Percentiles rank a stretch among this genome's conserved stretches.
Evolutionary conservation across 1,140 invertebrate genomes (phyloP).

Genomic region (Globodera rostochiensis): DNA sequence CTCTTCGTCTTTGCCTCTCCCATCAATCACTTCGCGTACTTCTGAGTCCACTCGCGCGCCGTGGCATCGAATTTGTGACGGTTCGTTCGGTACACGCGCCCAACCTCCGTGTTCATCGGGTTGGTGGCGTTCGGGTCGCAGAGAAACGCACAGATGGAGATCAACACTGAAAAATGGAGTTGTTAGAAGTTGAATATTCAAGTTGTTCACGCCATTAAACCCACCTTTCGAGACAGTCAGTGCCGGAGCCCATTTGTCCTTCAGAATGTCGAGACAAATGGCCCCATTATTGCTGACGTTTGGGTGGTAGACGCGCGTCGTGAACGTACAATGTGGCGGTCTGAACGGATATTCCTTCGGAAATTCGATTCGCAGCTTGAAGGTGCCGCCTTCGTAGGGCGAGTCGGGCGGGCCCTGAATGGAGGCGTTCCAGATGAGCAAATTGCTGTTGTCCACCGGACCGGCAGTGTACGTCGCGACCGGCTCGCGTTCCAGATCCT

Average conservation of each 20-base stretch:
- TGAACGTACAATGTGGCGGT: slow-evolving; percentile 98
- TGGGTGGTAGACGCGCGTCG: slow-evolving; percentile 98
- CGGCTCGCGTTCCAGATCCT: slow-evolving; percentile 95
- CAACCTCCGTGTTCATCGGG: slow-evolving; percentile 96
- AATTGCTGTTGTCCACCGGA: slow-evolving; percentile 93
- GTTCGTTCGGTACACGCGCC: slow-evolving; percentile 98
- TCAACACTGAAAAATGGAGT: slow-evolving; percentile 77
- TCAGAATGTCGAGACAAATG: slow-evolving; percentile 91
- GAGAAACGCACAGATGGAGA: slow-evolving; percentile 97
- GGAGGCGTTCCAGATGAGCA: slow-evolving; percentile 92
- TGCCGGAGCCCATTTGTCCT: slow-evolving; percentile 97
- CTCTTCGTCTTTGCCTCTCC: too few relatives aligned
- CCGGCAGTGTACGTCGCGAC: slow-evolving; percentile 97
- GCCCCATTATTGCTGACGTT: slow-evolving; percentile 99
- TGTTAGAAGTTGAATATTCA: too few relatives aligned
- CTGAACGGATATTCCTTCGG: slow-evolving; percentile 99
- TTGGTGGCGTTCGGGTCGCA: slow-evolving; percentile 99
- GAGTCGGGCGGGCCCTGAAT: slow-evolving; percentile 93
- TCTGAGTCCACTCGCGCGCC: slow-evolving; percentile 70
- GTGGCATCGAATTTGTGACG: slow-evolving; percentile 88
- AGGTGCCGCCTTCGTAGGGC: slow-evolving; percentile 81
- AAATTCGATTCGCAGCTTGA: slow-evolving; percentile 99
- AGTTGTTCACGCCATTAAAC: too few relatives aligned
- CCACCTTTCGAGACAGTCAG: slow-evolving; percentile 97
- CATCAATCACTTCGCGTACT: slow-evolving; percentile 90